A percentile compares a stretch with the other conserved stretches of the same genome.
phyloP scores from a whole-genome alignment of 2,888 invertebrate genomes.

The Diarsia rubi region DNA sequence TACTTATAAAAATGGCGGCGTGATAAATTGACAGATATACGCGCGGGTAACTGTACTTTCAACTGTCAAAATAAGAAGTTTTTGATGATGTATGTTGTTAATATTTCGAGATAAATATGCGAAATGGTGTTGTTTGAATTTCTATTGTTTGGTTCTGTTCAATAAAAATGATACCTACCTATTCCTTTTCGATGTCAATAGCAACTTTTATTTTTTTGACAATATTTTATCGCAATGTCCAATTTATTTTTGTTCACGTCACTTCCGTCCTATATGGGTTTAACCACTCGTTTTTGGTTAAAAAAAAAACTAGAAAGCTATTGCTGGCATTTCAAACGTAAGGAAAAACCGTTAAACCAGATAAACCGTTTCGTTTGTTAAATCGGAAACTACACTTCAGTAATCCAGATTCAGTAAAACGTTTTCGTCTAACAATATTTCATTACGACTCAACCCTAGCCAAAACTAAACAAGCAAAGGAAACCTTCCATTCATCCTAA shows the following conservation, averaged over 20 bases:
- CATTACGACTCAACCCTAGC: not conserved
- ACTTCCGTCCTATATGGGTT: too few relatives aligned
- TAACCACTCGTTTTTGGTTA: not conserved
- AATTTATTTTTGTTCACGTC: not conserved
- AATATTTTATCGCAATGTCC: not conserved
- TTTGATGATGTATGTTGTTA: constrained; percentile 55
- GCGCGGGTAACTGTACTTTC: constrained; percentile 64
- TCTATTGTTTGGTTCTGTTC: constrained; percentile 43
- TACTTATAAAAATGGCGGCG: constrained; percentile 59
- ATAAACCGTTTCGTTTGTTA: not conserved
- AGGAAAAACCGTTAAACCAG: too few relatives aligned
- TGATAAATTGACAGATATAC: constrained; percentile 68
- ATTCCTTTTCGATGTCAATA: constrained; percentile 20
- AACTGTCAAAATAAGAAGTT: constrained; percentile 50
- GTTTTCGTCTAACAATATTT: not conserved
- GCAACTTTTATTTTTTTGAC: constrained; percentile 9
- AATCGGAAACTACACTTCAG: not conserved
- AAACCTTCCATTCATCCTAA: constrained; percentile 45
- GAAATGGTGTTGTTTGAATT: constrained; percentile 45
- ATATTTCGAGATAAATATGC: constrained; percentile 49
- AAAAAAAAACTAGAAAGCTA: not conserved
- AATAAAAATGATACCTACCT: constrained; percentile 29
- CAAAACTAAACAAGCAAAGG: constrained; percentile 20
- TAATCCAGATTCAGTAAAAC: not conserved
- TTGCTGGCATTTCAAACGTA: too few relatives aligned